Conservation (phyloP, 2,888 invertebrate species). For the Laothoe populi region DNA sequence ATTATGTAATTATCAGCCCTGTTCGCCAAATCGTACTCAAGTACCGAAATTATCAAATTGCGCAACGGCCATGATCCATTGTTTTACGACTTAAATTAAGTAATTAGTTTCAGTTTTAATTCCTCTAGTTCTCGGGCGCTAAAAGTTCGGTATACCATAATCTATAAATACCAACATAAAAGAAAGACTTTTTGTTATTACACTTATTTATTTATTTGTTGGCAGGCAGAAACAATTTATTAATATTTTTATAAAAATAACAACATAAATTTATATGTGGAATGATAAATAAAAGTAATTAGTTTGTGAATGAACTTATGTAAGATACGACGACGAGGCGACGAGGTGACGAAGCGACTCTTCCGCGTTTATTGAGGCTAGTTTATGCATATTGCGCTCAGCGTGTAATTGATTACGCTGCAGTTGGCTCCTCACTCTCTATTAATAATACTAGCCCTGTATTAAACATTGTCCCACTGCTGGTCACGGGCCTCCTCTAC, state of each 20-base stretch:
- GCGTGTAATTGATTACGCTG: constrained; percentile 45
- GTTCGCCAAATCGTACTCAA: neutral
- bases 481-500: too few species aligned
- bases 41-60: neutral
- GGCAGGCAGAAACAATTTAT: too few species aligned
- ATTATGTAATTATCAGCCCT: neutral
- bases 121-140: too few species aligned
- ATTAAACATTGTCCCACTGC: too few species aligned
- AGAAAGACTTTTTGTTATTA: too few species aligned
- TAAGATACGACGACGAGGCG: constrained; percentile 6
- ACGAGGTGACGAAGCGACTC: constrained; percentile 35
- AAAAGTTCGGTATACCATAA: too few species aligned
- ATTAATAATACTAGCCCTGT: too few species aligned
- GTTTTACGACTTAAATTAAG: too few species aligned
- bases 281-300: constrained; percentile 26
- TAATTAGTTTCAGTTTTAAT: too few species aligned
- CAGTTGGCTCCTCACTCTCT: constrained; percentile 37
- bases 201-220: neutral
- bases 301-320: constrained; percentile 24
- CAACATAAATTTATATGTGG: constrained; percentile 8
- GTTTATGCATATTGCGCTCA: constrained; percentile 61
- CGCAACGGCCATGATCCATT: neutral
- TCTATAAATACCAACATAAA: too few species aligned
- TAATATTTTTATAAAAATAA: constrained; percentile 10
- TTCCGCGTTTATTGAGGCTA: constrained; percentile 73